Evolutionary conservation across 2,113 vertebrate species (phyloP).

Genomic region (Anolis carolinensis): DNA sequence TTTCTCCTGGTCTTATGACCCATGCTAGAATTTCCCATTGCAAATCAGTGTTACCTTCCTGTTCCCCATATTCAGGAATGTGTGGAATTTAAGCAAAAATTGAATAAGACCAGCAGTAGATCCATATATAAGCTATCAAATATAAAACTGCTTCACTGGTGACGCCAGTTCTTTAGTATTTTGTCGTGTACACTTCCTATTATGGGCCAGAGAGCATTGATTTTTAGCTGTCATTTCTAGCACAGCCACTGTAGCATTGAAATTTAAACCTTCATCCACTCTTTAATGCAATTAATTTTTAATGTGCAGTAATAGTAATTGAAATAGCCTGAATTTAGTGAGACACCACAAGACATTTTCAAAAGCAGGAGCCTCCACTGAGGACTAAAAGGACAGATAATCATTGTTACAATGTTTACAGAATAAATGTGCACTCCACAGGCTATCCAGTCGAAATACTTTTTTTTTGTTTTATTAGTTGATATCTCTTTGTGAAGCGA

Average conservation of each 20-base stretch:
- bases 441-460: conserved; percentile 60
- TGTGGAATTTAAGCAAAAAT: conserved; percentile 52
- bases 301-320: conserved; percentile 98
- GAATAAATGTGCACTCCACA: conserved; percentile 61
- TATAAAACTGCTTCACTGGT: conserved; percentile 64
- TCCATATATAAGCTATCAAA: conserved; percentile 72
- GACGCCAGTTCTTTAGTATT: conserved; percentile 67
- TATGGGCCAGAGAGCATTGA: conserved; percentile 78
- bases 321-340: conserved; percentile 91
- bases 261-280: conserved; percentile 93
- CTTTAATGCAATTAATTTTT: conserved; percentile 95
- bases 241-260: conserved; percentile 80
- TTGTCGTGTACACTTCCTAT: conserved; percentile 64
- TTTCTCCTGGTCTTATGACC: conserved; percentile 47
- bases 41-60: conserved; percentile 46
- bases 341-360: conserved; percentile 87
- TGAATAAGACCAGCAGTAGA: conserved; percentile 67
- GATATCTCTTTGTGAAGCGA: conserved; percentile 54
- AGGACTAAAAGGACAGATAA: conserved; percentile 88
- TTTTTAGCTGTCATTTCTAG: conserved; percentile 87
- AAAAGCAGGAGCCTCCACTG: conserved; percentile 85
- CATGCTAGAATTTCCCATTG: conserved; percentile 38
- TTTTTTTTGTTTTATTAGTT: conserved; percentile 63
- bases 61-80: conserved; percentile 42
- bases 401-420: conserved; percentile 80